A percentile compares a stretch with the other conserved stretches of the same genome.
These are phyloP conservation scores for Temnothorax ravouxi DNA, from an alignment of 2,888 invertebrate genomes.

Conservation along the genomic window DNA sequence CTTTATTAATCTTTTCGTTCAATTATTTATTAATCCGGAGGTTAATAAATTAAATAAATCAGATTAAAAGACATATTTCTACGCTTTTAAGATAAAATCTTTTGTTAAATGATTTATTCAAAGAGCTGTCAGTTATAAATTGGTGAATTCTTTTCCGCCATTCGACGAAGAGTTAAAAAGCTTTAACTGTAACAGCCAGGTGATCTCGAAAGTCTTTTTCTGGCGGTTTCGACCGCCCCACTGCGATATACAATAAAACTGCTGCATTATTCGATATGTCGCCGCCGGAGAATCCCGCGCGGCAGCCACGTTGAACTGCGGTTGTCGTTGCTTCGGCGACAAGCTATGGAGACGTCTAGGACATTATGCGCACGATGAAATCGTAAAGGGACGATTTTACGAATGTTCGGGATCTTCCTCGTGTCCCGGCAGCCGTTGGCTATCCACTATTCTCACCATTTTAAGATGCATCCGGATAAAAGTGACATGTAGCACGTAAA, in stretches of 20 bases:
- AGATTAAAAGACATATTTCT: neutral
- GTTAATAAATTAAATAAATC: neutral
- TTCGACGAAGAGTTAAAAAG: slow-evolving; percentile 8
- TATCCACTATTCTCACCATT: slow-evolving; percentile 44
- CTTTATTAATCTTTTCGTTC: neutral
- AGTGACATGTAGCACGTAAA: neutral
- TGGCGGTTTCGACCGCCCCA: neutral
- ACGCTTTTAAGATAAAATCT: neutral
- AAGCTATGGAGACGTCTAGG: slow-evolving; percentile 83
- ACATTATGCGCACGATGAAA: slow-evolving; percentile 80
- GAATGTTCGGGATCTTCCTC: slow-evolving; percentile 69
- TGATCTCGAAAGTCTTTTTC: slow-evolving; percentile 19
- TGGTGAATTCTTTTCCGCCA: neutral
- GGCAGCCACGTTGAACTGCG: slow-evolving; percentile 25
- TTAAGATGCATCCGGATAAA: neutral
- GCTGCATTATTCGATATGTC: slow-evolving; percentile 33
- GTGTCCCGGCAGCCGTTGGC: slow-evolving; percentile 25
- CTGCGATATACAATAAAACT: slow-evolving; percentile 24
- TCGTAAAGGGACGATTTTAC: slow-evolving; percentile 82
- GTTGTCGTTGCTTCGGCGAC: slow-evolving; percentile 57
- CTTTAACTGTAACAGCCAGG: neutral
- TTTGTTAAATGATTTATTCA: neutral
- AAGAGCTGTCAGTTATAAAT: neutral
- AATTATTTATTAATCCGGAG: neutral
- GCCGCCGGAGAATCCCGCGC: slow-evolving; percentile 17